A percentile compares a stretch with the other conserved stretches of the same genome.
Evolutionary conservation across 2,888 invertebrate species (phyloP).

Genomic region (Drosophila neonasuta): DNA sequence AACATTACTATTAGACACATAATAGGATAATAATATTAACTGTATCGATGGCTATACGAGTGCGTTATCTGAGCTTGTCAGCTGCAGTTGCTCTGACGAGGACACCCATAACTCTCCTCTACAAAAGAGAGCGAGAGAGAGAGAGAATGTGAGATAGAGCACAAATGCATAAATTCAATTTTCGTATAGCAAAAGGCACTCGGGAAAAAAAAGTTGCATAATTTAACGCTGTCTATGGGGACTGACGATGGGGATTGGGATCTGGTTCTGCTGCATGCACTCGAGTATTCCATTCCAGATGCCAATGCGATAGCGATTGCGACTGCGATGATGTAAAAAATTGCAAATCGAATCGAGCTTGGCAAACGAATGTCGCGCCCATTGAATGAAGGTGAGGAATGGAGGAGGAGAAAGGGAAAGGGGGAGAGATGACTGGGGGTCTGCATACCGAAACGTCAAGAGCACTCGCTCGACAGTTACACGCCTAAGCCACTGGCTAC

Average conservation of each 20-base stretch:
- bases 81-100: constrained; percentile 33
- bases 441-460: constrained; percentile 73
- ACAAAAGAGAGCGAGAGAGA: not conserved
- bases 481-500: constrained; percentile 61
- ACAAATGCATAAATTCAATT: constrained; percentile 75
- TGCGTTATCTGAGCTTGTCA: constrained; percentile 7
- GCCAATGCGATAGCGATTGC: not conserved
- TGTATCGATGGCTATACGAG: not conserved
- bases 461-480: constrained; percentile 73
- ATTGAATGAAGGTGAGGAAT: constrained; percentile 26
- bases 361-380: constrained; percentile 57
- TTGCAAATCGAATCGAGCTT: constrained; percentile 71
- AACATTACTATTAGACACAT: too few relatives aligned
- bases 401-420: not conserved
- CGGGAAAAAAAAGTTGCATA: constrained; percentile 56
- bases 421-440: constrained; percentile 2
- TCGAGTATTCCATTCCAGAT: not conserved
- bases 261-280: constrained; percentile 10
- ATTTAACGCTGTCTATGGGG: constrained; percentile 67
- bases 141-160: constrained; percentile 1
- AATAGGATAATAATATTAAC: not conserved
- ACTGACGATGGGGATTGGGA: constrained; percentile 19
- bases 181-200: constrained; percentile 38
- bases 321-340: constrained; percentile 60
- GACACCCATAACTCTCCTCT: not conserved